These are phyloP conservation scores for Euspilapteryx auroguttella DNA, from an alignment of 2,888 invertebrate genomes.

Conservation along the genomic window DNA sequence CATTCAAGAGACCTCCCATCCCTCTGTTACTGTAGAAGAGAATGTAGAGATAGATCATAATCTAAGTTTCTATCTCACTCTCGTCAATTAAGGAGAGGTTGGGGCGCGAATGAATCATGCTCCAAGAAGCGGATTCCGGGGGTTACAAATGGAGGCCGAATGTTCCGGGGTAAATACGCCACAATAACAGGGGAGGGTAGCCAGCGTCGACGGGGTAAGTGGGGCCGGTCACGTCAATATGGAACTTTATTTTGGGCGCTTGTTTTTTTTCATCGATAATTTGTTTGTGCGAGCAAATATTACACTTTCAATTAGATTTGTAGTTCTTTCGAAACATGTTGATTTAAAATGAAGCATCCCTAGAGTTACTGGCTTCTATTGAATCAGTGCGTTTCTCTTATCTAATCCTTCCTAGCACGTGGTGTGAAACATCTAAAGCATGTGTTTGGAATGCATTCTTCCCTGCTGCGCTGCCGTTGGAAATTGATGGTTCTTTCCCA, in stretches of 20 bases:
- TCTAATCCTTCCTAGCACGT: too few relatives aligned
- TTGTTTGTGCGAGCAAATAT: constrained; percentile 25
- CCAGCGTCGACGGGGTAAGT: constrained; percentile 46
- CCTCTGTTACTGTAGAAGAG: neutral
- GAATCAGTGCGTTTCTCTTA: too few relatives aligned
- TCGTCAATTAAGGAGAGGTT: constrained; percentile 36
- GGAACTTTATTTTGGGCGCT: constrained; percentile 43
- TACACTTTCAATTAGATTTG: constrained; percentile 1
- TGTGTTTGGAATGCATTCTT: constrained; percentile 26
- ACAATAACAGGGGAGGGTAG: constrained; percentile 55
- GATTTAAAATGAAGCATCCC: too few relatives aligned
- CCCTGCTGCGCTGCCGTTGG: constrained; percentile 27
- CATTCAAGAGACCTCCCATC: neutral
- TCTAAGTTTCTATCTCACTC: constrained; percentile 27
- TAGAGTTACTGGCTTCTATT: too few relatives aligned
- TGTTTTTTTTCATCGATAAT: constrained; percentile 30
- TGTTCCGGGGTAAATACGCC: constrained; percentile 53
- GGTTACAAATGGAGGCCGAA: constrained; percentile 52
- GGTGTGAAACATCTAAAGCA: constrained; percentile 27
- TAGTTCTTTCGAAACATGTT: too few relatives aligned
- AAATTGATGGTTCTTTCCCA: constrained; percentile 45
- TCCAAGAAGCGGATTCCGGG: constrained; percentile 56
- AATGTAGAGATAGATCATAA: constrained; percentile 5
- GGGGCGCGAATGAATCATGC: constrained; percentile 53
- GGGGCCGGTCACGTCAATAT: constrained; percentile 54